Base-by-base conservation (phyloP, 2,797 vertebrate species). In the Denticeps clupeoides region DNA sequence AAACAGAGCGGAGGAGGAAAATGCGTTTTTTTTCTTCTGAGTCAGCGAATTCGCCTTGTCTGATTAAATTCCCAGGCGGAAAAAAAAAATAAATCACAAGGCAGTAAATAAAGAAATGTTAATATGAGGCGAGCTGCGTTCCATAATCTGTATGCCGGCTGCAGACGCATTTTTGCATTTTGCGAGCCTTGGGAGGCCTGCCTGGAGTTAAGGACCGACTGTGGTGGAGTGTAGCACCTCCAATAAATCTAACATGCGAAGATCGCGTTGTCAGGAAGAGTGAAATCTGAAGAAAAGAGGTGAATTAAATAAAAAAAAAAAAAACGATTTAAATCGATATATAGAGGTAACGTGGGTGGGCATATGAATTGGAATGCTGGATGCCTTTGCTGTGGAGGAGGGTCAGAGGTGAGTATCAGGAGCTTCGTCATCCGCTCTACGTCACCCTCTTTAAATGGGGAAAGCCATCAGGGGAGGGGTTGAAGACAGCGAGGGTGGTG, bases 1-100 rank as follows among this genome's bases (percentile, higher is more conserved):
- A 69, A 71, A 76, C 66, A 70, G 52, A 71, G 64, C 15, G 47
- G 47, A 66, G 53, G 60, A 55, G 60, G 60, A 59, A 56, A 56
- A 46, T 67, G 67, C 31, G 35, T 16, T 11, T 11, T 21, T 28
- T 11, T 67, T 58, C 66, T 54, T 69, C 65, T 69, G 60, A 70
- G 72, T 79, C 72, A 72, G 69, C 70, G 6, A 56, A 73, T 69
- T 62, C 55, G 62, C 67, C 45, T 69, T 71, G 66, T 74, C 69
- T 77, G 73, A 79, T 78, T 78, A 77, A 76, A 76, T 62, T 57
- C 9, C 19, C 69, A 60, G 64, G n/a, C n/a, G n/a, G 63, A 62
- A 65, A 60, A 73, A 74, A 68, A 12, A 12, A 29, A 29, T 38
- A 38, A 38, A 11, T 5, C 33, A 16, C 16, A 15, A 1, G 33